Evolutionary conservation across 2,888 invertebrate genomes (phyloP), one percentile per base, ranked within the genome.

Genomic region (Shargacucullia verbasci): DNA sequence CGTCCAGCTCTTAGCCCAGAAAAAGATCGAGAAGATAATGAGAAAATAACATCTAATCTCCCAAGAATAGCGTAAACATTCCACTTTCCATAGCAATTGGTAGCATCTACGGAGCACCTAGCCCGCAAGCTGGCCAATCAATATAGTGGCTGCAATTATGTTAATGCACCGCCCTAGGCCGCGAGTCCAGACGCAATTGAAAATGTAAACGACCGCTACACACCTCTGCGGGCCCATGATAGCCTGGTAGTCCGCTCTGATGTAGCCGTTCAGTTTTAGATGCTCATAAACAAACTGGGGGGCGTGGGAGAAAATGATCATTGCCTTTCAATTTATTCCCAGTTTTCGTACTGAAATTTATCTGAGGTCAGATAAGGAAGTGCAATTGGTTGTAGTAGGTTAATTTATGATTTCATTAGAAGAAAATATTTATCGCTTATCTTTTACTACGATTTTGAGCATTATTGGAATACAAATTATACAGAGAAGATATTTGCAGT

Each of bases 91-190:
- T 50, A 37, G 72, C 74, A 65, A 73, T 68, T 71, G 71, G 60
- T 61, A 68, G 79, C 76, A 73, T 79, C 80, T 79, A 66, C 52
- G 50, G 45, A 80, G 81, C 73, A 68, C 75, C 76, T 75, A 68
- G 80, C 78, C 81, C 76, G 84, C 84, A 73, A 83, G 85, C 83
- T 76, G 76, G 83, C 88, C 91, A 93, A 92, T 93, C 92, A 92
- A 92, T 92, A 89, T 83, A 88, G 85, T 80, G 82, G 79, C 83
- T 86, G 90, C 92, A 92, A 93, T 93, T 93, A 93, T 92, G 92
- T 84, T 92, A 93, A 93, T 93, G 90, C 84, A 86, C 75, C 81
- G 87, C 90, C 89, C 84, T 81, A 82, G 85, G 88, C 86, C 77
- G 71, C 81, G 79, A 73, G 77, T 75, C 79, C 81, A 79, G 86